Evolutionary conservation across 2,888 invertebrate species (phyloP), one percentile per base, ranked within the genome.

Genomic region (Tribolium freemani): DNA sequence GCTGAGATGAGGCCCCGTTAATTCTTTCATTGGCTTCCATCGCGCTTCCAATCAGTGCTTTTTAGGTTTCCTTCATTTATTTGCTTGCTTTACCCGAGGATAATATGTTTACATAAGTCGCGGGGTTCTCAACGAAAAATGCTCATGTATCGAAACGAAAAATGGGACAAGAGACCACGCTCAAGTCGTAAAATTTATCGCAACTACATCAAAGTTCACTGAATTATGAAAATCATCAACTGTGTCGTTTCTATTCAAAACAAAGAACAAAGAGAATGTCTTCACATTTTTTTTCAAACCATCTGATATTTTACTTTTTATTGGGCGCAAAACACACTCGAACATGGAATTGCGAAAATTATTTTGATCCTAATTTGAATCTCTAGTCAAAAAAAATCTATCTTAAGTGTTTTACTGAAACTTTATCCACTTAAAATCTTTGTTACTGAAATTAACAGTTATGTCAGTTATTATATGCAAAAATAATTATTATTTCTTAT

Each of bases 1-100:
- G 68, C 54, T 64, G 69, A 54, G 71, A 74, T 50, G 72, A 69
- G 69, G 70, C 74, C 70, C 79, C 75, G 80, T 76, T 81, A 80
- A 82, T 82, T 81, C 81, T 80, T 81, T 81, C 80, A 80, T 80
- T 79, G 77, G 77, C 71, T 74, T 64, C 71, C 75, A 72, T 72
- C 75, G 74, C 69, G 73, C 71, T 76, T 75, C 79, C 80, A 79
- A 80, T 80, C 81, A 78, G 72, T 69, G 79, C 79, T 76, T 77
- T 79, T 77, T 76, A 75, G 75, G 77, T 79, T 79, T 77, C 76
- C 77, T 77, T 79, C 77, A 74, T 76, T 71, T 77, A 75, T 77
- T 77, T 75, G 75, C 74, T 68, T 71, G 68, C 70, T 69, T 71
- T 72, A 66, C 74, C 50, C 58, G 38, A 53, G 73, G 70, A 71